A percentile compares a stretch with the other conserved stretches of the same genome.
Conservation (phyloP, 2,113 vertebrate species). For the Neodontobutis hainanensis region DNA sequence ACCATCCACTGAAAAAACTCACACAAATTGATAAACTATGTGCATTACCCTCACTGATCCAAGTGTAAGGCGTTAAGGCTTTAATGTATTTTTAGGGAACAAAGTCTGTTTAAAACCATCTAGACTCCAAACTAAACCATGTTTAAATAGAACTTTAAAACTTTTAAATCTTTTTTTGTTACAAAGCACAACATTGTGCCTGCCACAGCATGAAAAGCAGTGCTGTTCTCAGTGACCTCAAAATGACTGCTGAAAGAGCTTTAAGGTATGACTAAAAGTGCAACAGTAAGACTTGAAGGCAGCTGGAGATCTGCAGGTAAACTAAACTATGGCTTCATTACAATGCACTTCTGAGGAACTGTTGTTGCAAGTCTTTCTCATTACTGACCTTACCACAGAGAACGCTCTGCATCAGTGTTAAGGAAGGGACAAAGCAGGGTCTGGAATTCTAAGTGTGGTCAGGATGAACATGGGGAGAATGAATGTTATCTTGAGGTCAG, state of each 20-base stretch:
- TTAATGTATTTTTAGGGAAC: slow-evolving; percentile 11
- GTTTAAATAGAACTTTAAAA: neutral
- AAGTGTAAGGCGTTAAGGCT: slow-evolving; percentile 27
- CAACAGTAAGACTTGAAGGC: slow-evolving; percentile 27
- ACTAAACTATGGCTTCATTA: slow-evolving; percentile 17
- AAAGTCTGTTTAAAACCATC: neutral
- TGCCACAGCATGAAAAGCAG: slow-evolving; percentile 22
- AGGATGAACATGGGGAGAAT: slow-evolving; percentile 24
- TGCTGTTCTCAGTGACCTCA: slow-evolving; percentile 31
- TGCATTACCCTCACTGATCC: slow-evolving; percentile 40
- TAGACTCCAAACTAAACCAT: neutral
- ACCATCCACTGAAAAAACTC: slow-evolving; percentile 20
- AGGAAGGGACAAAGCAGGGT: slow-evolving; percentile 21
- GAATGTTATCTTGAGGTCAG: slow-evolving; percentile 60
- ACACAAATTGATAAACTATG: slow-evolving; percentile 39
- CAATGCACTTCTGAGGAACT: slow-evolving; percentile 13
- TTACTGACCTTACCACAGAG: slow-evolving; percentile 41
- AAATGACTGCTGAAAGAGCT: slow-evolving; percentile 26
- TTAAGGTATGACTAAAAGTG: slow-evolving; percentile 48
- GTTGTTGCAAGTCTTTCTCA: slow-evolving; percentile 31
- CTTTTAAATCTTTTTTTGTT: slow-evolving; percentile 25
- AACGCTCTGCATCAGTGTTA: slow-evolving; percentile 13
- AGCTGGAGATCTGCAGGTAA: slow-evolving; percentile 25
- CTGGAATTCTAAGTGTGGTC: slow-evolving; percentile 45
- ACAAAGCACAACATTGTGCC: slow-evolving; percentile 9